A percentile compares a stretch with the other conserved stretches of the same genome.
Evolutionary conservation across 2,888 invertebrate species (phyloP).

Genomic region (Drosophila robusta): DNA sequence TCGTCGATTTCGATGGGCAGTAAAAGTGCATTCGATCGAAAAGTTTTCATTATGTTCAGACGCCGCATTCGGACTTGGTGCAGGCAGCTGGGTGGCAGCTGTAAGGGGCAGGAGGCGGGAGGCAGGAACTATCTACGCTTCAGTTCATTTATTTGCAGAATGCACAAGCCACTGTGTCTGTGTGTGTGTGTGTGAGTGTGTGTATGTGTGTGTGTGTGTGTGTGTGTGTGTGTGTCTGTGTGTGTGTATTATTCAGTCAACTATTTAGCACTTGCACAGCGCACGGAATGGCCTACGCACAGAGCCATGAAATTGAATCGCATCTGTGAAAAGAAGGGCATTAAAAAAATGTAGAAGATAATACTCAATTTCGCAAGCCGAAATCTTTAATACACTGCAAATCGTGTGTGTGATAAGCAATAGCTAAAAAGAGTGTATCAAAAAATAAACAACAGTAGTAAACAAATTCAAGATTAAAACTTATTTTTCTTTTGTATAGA

Average conservation of each 20-base stretch:
- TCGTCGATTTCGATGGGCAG: constrained; percentile 48
- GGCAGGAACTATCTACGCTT: constrained; percentile 65
- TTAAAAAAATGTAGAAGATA: constrained; percentile 15
- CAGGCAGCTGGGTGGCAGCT: constrained; percentile 3
- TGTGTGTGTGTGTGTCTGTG: constrained; percentile 18
- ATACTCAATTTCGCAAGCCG: background rate
- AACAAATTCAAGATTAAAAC: too few relatives aligned
- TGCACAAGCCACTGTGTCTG: constrained; percentile 26
- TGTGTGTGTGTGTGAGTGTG: constrained; percentile 17
- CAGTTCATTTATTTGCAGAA: constrained; percentile 73
- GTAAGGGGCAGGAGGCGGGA: constrained; percentile 3
- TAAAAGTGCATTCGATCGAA: constrained; percentile 77
- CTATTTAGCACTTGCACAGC: constrained; percentile 76
- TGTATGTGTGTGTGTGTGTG: constrained; percentile 24
- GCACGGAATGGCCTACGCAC: constrained; percentile 70
- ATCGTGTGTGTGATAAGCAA: background rate
- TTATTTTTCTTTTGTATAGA: too few relatives aligned
- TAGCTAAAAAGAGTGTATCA: background rate
- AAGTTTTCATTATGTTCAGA: constrained; percentile 75
- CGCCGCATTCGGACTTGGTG: constrained; percentile 14
- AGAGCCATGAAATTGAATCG: constrained; percentile 83
- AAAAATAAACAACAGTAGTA: background rate
- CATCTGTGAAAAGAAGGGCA: constrained; percentile 31
- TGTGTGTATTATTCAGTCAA: constrained; percentile 70
- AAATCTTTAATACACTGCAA: constrained; percentile 1